Evolutionary conservation across 1,140 invertebrate species (phyloP), one percentile per base, ranked within the genome.

Genomic region (Bicyclus anynana): DNA sequence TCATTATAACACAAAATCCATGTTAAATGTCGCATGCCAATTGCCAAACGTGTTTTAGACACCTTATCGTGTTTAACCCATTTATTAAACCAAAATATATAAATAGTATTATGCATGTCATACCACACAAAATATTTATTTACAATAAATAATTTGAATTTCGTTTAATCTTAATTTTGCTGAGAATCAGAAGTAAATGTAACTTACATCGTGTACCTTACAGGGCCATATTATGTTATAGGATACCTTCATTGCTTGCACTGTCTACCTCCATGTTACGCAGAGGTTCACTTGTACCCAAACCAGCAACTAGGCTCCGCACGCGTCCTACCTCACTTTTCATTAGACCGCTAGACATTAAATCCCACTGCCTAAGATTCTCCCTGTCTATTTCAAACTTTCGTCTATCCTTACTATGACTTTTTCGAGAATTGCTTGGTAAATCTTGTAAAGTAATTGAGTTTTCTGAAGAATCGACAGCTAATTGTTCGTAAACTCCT

Each of bases 311-410:
- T 69, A 77, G 65, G 74, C 88, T 81, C 69, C 82, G 76, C 77
- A 89, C 83, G 77, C 77, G 74, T 75, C 82, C 87, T 70, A 65
- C 56, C 55, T 74, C 80, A 52, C 82, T 85, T 74, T 91, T 91
- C 90, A 90, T 89, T 50, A 91, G 76, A 63, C 90, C 94, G 90
- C 94, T 95, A 38, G 95, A 96, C 92, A 96, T 91, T 59, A 95
- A 91, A 87, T 96, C 95, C 95, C 95, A 96, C 74, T 96, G 95
- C 26, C 95, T 91, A 63, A 96, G 90, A 64, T 94, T 95, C 87
- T 96, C 95, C 68, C 95, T 92, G 89, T 96, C 95, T 65, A 95
- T 92, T 77, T 95, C 94, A 89, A 89, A 90, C 42, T 74, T 76
- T 53, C 74, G 75, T 60, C 70, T 87, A 54, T 67, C 71, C 52